Evolutionary conservation across 2,797 vertebrate species (phyloP).

Genomic region (Coranthus polyacanthus): DNA sequence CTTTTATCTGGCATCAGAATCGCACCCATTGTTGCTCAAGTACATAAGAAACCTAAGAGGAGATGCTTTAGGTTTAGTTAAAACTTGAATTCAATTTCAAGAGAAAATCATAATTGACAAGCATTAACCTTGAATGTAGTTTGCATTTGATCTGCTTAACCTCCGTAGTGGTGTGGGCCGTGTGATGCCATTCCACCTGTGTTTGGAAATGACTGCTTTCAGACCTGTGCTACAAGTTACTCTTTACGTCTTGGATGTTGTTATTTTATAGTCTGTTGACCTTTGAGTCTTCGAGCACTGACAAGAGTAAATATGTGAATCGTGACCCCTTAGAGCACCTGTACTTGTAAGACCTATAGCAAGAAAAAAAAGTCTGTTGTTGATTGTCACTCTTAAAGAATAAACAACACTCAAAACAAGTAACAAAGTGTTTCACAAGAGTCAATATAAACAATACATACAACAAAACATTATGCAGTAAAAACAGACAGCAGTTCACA

Average conservation of each 20-base stretch:
- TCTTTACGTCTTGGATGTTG: too few relatives aligned
- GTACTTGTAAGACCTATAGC: neutral
- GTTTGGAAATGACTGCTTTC: neutral
- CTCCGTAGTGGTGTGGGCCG: neutral
- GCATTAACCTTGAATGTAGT: neutral
- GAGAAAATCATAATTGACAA: neutral
- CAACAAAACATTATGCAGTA: too few relatives aligned
- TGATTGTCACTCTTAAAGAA: neutral
- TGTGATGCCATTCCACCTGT: slow-evolving; percentile 6
- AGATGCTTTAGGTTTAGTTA: neutral
- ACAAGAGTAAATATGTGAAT: neutral
- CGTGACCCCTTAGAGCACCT: neutral
- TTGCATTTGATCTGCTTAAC: neutral
- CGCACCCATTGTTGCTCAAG: neutral
- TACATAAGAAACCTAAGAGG: neutral
- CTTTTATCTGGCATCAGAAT: slow-evolving; percentile 19
- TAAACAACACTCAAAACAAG: too few relatives aligned
- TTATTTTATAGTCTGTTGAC: neutral
- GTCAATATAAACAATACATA: too few relatives aligned
- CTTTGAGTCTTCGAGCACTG: slow-evolving; percentile 4
- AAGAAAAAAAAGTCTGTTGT: neutral
- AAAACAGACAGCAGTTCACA: too few relatives aligned
- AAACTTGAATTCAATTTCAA: neutral
- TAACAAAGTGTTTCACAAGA: too few relatives aligned
- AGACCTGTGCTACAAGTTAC: too few relatives aligned